These are phyloP conservation scores for Heliconius aoede DNA, from an alignment of 2,888 invertebrate species.

Conservation along the genomic window DNA sequence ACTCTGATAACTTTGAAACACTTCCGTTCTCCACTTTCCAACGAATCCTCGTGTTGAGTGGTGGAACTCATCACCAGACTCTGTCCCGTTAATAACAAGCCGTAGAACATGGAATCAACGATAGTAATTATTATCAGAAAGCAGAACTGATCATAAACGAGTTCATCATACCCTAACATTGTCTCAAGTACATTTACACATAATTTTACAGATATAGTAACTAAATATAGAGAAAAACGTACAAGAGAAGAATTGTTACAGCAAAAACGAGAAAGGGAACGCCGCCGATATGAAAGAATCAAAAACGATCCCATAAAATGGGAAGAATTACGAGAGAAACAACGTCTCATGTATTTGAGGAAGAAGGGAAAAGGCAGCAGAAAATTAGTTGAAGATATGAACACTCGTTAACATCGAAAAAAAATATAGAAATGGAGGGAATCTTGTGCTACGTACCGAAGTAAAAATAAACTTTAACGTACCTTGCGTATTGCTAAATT, in stretches of 20 bases:
- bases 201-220: neutral
- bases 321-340: neutral
- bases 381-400: neutral
- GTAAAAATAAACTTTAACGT: no score
- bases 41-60: no score
- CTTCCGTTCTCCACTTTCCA: neutral
- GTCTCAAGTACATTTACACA: neutral
- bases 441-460: no score
- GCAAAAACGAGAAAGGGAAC: slow-evolving; percentile 18
- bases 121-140: neutral
- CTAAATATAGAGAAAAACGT: neutral
- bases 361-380: neutral
- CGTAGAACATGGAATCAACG: neutral
- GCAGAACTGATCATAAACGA: neutral
- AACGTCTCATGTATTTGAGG: neutral
- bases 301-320: slow-evolving; percentile 25
- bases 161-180: neutral
- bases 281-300: slow-evolving; percentile 15
- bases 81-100: no score
- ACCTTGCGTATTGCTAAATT: no score
- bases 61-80: no score
- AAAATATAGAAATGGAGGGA: no score
- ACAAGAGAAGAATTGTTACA: slow-evolving; percentile 23
- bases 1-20: neutral
- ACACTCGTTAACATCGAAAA: no score